Evolutionary conservation across 2,888 invertebrate genomes (phyloP).

Genomic region (Lymantria monacha): DNA sequence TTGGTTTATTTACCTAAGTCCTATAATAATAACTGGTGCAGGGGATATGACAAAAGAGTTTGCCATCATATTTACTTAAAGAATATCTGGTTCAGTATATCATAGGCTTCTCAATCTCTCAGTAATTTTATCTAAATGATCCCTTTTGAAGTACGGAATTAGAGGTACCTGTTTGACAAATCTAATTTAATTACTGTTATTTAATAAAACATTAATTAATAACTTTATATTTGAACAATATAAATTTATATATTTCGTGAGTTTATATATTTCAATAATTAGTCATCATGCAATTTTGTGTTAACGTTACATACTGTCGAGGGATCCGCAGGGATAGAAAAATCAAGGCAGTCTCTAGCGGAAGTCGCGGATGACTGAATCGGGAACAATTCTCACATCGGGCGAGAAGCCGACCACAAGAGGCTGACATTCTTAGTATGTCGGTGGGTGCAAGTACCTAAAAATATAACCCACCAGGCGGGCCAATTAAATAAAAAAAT

Average conservation of each 20-base stretch:
- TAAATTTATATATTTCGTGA: background rate
- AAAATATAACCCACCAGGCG: too few relatives aligned
- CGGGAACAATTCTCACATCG: too few relatives aligned
- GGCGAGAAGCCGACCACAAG: too few relatives aligned
- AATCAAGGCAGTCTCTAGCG: too few relatives aligned
- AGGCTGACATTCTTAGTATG: too few relatives aligned
- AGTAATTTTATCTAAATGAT: constrained; percentile 9
- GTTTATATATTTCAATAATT: too few relatives aligned
- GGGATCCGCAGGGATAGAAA: too few relatives aligned
- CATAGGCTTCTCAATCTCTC: background rate
- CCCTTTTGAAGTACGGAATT: constrained; percentile 17
- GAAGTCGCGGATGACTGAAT: too few relatives aligned
- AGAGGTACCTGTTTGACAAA: constrained; percentile 25
- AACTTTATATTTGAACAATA: constrained; percentile 15
- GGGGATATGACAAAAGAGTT: constrained; percentile 42
- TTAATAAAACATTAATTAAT: constrained; percentile 26
- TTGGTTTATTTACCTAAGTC: constrained; percentile 49
- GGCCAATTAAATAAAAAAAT: too few relatives aligned
- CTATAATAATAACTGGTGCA: constrained; percentile 35
- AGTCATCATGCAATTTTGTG: too few relatives aligned
- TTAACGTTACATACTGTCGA: too few relatives aligned
- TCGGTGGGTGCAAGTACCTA: too few relatives aligned
- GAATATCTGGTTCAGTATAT: constrained; percentile 11
- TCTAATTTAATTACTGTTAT: constrained; percentile 24
- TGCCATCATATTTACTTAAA: constrained; percentile 28